Percentiles rank a stretch among this genome's conserved stretches.
Evolutionary conservation across 2,113 vertebrate species (phyloP).

Genomic region (Vulpes ferrilata): DNA sequence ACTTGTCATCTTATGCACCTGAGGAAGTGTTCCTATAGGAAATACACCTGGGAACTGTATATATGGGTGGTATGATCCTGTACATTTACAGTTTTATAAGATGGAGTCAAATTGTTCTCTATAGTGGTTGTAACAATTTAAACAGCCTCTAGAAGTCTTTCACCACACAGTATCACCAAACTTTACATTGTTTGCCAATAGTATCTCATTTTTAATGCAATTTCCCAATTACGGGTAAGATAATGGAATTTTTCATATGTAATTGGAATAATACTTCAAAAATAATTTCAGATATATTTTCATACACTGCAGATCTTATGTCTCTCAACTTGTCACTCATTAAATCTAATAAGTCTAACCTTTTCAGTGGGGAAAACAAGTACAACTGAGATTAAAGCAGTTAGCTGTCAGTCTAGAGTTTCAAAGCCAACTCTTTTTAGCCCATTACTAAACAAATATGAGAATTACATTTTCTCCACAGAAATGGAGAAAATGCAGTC

Average conservation of each 20-base stretch:
- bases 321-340: not conserved
- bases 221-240: not conserved
- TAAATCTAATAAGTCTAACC: not conserved
- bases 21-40: not conserved
- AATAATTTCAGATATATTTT: not conserved
- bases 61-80: no score
- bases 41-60: not conserved
- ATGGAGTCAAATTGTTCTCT: not conserved
- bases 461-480: conserved; percentile 27
- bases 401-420: not conserved
- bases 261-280: not conserved
- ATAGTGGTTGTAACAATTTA: not conserved
- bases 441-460: not conserved
- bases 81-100: not conserved
- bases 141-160: not conserved
- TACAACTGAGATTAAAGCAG: not conserved
- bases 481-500: not conserved
- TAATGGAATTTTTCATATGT: not conserved
- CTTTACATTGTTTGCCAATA: not conserved
- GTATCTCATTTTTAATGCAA: not conserved
- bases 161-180: not conserved
- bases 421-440: not conserved
- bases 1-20: not conserved
- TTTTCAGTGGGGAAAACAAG: not conserved
- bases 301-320: not conserved